Percentiles rank a stretch among this genome's conserved stretches.
These are phyloP conservation scores for Caenorhabditis brenneri DNA, from an alignment of 1,140 invertebrate species.

Conservation along the genomic window DNA sequence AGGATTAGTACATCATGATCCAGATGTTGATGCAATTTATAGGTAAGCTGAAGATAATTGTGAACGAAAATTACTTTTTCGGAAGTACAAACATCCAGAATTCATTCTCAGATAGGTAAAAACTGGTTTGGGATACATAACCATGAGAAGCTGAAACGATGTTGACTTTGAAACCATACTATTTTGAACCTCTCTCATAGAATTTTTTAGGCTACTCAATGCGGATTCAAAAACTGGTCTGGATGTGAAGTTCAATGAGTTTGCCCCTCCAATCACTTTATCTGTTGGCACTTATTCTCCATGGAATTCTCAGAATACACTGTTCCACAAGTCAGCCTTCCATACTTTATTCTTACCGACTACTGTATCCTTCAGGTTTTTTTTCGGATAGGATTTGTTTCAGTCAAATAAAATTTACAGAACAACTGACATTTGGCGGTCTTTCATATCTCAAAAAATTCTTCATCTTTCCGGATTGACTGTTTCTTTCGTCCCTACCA, in stretches of 20 bases:
- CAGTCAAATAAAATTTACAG: slow-evolving; percentile 57
- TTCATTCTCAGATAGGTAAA: too few species aligned
- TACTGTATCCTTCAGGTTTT: slow-evolving; percentile 52
- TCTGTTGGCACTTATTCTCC: slow-evolving; percentile 62
- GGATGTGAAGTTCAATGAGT: slow-evolving; percentile 49
- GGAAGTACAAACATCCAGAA: too few species aligned
- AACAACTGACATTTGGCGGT: slow-evolving; percentile 56
- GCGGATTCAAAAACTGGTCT: slow-evolving; percentile 5
- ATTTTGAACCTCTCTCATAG: too few species aligned
- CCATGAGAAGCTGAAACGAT: too few species aligned
- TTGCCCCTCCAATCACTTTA: slow-evolving; percentile 62
- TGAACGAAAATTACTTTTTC: background rate
- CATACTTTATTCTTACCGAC: slow-evolving; percentile 66
- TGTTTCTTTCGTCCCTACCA: slow-evolving; percentile 51
- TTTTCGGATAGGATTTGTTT: too few species aligned
- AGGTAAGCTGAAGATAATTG: slow-evolving; percentile 45
- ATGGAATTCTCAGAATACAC: slow-evolving; percentile 71
- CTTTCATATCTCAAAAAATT: slow-evolving; percentile 53
- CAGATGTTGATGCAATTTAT: slow-evolving; percentile 71
- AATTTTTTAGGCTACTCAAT: background rate
- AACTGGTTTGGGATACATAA: too few species aligned
- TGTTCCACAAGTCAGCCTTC: slow-evolving; percentile 68
- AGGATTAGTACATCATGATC: slow-evolving; percentile 69
- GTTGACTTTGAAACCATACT: too few species aligned
- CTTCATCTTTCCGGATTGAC: slow-evolving; percentile 53